Conservation (phyloP, 2,797 vertebrate species). For the Sardinella longiceps region DNA sequence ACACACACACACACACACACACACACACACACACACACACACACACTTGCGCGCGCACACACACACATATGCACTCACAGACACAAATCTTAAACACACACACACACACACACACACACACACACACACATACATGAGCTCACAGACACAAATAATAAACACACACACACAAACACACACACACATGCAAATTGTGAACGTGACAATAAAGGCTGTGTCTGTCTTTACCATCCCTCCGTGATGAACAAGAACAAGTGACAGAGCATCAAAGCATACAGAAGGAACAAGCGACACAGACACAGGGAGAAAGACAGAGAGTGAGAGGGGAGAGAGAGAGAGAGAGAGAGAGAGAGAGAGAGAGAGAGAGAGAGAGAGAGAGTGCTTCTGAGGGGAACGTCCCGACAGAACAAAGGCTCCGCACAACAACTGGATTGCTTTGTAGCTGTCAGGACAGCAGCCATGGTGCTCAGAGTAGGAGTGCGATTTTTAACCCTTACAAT, state of each 20-base stretch:
- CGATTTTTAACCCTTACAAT: not conserved
- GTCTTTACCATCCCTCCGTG: not conserved
- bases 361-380: not conserved
- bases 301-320: not conserved
- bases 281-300: no score
- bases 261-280: not conserved
- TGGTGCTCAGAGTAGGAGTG: slow-evolving; percentile 11
- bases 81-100: not conserved
- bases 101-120: not conserved
- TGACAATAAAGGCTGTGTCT: not conserved
- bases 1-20: not conserved
- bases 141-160: not conserved
- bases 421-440: slow-evolving; percentile 36
- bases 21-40: not conserved
- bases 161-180: not conserved
- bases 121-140: not conserved
- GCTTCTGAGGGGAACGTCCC: slow-evolving; percentile 14
- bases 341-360: not conserved
- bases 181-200: not conserved
- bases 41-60: not conserved
- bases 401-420: slow-evolving; percentile 40
- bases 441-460: slow-evolving; percentile 47
- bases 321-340: not conserved
- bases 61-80: not conserved
- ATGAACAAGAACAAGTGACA: not conserved